Conservation (phyloP, 2,113 vertebrate species). For the Mixornis gularis region DNA sequence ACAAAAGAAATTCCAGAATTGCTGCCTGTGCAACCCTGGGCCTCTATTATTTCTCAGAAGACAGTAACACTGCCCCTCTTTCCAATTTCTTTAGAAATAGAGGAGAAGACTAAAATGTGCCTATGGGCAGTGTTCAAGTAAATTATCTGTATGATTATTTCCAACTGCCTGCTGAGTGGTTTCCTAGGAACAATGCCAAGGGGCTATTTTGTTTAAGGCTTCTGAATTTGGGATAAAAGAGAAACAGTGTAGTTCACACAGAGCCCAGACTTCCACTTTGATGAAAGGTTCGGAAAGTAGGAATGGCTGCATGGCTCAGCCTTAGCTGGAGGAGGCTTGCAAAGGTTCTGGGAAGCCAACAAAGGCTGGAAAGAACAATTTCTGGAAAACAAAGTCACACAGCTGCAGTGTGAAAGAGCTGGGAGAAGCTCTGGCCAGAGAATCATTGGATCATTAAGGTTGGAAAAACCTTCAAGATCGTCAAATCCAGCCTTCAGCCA, state of each 20-base stretch:
- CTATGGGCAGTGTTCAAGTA: not conserved
- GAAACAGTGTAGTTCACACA: not conserved
- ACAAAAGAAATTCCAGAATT: constrained; percentile 7
- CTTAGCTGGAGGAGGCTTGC: not conserved
- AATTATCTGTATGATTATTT: constrained; percentile 40
- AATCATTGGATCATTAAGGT: not conserved
- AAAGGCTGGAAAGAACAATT: not conserved
- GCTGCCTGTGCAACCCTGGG: not conserved
- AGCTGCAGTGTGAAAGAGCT: not conserved
- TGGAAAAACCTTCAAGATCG: not conserved
- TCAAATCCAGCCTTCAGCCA: accelerated
- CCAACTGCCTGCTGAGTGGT: constrained; percentile 33
- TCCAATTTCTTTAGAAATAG: constrained; percentile 32
- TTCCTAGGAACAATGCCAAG: constrained; percentile 48
- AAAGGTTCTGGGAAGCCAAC: not conserved
- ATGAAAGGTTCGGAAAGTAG: not conserved
- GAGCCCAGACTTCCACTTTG: not conserved
- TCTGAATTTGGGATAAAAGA: constrained; percentile 15
- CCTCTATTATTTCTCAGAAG: constrained; percentile 24
- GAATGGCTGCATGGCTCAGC: not conserved
- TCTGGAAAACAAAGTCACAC: not conserved
- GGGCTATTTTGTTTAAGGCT: constrained; percentile 32
- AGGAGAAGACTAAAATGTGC: constrained; percentile 1
- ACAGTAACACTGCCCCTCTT: not conserved
- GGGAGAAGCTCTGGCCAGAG: not conserved